Base-by-base conservation (phyloP, 2,888 invertebrate genomes). In the Drosophila ochracea region DNA sequence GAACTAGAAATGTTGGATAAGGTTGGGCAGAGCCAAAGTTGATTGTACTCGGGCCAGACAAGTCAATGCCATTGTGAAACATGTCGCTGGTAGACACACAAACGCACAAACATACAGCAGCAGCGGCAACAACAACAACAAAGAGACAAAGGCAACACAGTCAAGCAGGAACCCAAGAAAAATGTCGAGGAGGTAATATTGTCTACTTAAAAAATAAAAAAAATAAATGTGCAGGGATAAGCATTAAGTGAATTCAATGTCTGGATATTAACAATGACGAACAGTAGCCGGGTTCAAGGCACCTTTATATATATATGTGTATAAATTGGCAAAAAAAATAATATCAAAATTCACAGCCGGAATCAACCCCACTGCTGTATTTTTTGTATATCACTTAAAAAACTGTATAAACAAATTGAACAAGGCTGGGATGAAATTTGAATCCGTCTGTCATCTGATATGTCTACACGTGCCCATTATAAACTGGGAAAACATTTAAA, bases 11-110 rank as follows among this genome's bases (percentile, higher is more conserved):
- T 66, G 57, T 35, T 64, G 60, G 60, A 70, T 59, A 64, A 70
- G 52, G 55, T 31, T 50, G 54, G 43, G 28, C 11, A 52, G 52
- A 43, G 61, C 41, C 25, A 78, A 62, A 79, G 79, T 79, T 79
- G 68, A 79, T 52, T 82, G 79, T 79, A 78, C 79, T 79, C 58
- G 11, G 52, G 41, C 64, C 83, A 82, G 79, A 79, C 82, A 50
- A 78, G 79, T 68, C 82, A 78, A 73, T 79, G 78, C 61, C 82
- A 79, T 73, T 82, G 63, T 60, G 65, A 55, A 57, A 16, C 61
- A 75, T 41, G 47, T 61, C 47, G 67, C 58, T 65, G 68, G 66
- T 77, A 72, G 78, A 77, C 73, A 81, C 13, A 35, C 53, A 54
- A 13, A 28, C 19, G 43, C 4, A 62, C 43, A 76, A 28, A 71